Base-by-base conservation (phyloP, 2,797 vertebrate genomes). In the Betta splendens region DNA sequence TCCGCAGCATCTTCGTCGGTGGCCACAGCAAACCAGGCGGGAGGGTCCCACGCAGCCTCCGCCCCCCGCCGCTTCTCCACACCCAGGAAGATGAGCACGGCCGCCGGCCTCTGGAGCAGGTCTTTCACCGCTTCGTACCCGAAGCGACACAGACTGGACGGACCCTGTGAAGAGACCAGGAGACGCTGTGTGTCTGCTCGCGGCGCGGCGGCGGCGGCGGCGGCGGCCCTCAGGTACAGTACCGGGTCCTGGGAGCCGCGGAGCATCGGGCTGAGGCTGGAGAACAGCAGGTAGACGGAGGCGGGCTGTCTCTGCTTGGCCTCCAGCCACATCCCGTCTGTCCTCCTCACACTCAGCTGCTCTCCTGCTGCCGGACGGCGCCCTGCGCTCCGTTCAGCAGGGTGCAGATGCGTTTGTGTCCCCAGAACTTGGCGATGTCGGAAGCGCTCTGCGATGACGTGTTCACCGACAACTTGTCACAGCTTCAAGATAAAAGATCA, bases 341-440 rank as follows among this genome's bases (percentile, higher is more conserved):
- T 89, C 85, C 97, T 92, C 87, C 92, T 97, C 60, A 89, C 91
- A 36, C 94, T 95, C 67, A 85, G 92, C 33, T 95, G 92, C 85
- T 97, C 91, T 93, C 93, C 62, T 66, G 80, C 44, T 79, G 90
- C 46, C 70, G 64, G 10, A 71, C 26, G 23, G 64, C 70, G 18
- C 61, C 71, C 32, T 79, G 89, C 3, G 75, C 68, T 51, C 80
- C 75, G 31, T 83, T 48, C 67, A 98, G 71, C 67, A 97, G 88
- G 77, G 87, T 69, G 67, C 84, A 86, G 73, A 98, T 86, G 71
- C 95, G 94, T 42, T 89, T 89, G 89, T 97, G 94, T 5, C 95
- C 96, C 96, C 96, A 98, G 87, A 98, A 98, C 76, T 84, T 89
- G 67, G 95, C 95, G 46, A 98, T 91, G 32, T 98, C 95, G 49